Percentiles rank a stretch among this genome's conserved stretches.
Evolutionary conservation across 1,140 invertebrate genomes (phyloP).

Genomic region (Kradibia gibbosae): DNA sequence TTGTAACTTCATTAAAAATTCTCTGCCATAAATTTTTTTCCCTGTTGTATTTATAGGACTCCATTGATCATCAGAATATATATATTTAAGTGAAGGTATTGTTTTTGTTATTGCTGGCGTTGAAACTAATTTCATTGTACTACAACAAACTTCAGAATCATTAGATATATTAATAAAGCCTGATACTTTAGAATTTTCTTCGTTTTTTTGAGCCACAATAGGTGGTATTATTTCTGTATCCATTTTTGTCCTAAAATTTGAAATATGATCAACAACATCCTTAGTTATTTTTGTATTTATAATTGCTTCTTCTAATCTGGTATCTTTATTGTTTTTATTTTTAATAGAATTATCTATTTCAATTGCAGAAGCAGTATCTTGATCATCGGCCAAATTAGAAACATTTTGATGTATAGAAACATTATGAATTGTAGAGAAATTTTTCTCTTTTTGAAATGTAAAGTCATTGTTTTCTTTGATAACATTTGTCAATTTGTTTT

Average conservation of each 20-base stretch:
- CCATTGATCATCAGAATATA: constrained; percentile 84
- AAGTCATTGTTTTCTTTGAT: constrained; percentile 64
- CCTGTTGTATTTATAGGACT: constrained; percentile 86
- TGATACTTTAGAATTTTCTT: constrained; percentile 71
- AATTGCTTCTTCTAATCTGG: constrained; percentile 23
- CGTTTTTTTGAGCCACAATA: constrained; percentile 72
- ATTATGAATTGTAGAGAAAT: constrained; percentile 38
- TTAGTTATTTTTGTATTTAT: constrained; percentile 49
- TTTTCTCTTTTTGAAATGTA: constrained; percentile 61
- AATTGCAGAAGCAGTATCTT: not conserved
- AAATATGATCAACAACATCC: constrained; percentile 66
- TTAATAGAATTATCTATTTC: constrained; percentile 25
- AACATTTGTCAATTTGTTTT: constrained; percentile 57
- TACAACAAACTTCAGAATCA: not conserved
- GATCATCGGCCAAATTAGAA: not conserved
- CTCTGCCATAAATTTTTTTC: constrained; percentile 86
- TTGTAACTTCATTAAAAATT: constrained; percentile 84
- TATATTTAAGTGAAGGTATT: constrained; percentile 59
- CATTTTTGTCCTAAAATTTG: constrained; percentile 53
- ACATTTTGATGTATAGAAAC: constrained; percentile 46
- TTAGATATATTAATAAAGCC: constrained; percentile 45
- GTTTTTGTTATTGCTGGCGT: not conserved
- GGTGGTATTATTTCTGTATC: constrained; percentile 57
- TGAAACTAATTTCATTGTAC: constrained; percentile 1
- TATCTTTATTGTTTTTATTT: constrained; percentile 31